Evolutionary conservation across 2,888 invertebrate genomes (phyloP).

Genomic region (Lasiommata megera): DNA sequence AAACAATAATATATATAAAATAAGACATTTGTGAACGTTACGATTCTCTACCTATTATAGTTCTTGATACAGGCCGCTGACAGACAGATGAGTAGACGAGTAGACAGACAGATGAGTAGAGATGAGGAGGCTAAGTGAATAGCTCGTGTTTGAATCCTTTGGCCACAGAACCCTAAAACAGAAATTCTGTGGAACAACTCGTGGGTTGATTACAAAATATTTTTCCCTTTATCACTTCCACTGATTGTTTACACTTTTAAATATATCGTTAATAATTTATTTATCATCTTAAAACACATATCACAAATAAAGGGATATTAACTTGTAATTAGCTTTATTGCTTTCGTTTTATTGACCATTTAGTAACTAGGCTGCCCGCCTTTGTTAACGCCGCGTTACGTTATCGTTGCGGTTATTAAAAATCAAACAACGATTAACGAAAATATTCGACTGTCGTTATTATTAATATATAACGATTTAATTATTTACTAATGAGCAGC

Average conservation of each 20-base stretch:
- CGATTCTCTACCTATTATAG: no score
- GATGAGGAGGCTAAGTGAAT: no score
- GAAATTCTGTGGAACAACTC: no score
- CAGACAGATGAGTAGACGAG: no score
- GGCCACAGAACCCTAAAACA: no score
- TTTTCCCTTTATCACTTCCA: conserved; percentile 38
- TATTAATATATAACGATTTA: background rate
- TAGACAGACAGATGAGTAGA: no score
- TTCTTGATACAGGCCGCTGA: no score
- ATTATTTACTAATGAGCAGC: no score
- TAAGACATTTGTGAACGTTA: no score
- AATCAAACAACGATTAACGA: conserved; percentile 26
- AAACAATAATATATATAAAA: no score
- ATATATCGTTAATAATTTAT: background rate
- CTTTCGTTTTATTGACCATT: background rate
- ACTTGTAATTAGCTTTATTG: conserved; percentile 8
- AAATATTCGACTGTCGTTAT: conserved; percentile 13
- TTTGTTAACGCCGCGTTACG: conserved; percentile 30
- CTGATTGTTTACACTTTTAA: background rate
- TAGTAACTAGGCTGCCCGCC: background rate
- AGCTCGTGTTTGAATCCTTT: no score
- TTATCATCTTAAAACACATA: conserved; percentile 9
- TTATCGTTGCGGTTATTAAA: conserved; percentile 28
- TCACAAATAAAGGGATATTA: conserved; percentile 10
- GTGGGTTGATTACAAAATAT: background rate